Evolutionary conservation across 2,888 invertebrate genomes (phyloP), one percentile per base, ranked within the genome.

Genomic region (Lepidocyrtinus sp.): DNA sequence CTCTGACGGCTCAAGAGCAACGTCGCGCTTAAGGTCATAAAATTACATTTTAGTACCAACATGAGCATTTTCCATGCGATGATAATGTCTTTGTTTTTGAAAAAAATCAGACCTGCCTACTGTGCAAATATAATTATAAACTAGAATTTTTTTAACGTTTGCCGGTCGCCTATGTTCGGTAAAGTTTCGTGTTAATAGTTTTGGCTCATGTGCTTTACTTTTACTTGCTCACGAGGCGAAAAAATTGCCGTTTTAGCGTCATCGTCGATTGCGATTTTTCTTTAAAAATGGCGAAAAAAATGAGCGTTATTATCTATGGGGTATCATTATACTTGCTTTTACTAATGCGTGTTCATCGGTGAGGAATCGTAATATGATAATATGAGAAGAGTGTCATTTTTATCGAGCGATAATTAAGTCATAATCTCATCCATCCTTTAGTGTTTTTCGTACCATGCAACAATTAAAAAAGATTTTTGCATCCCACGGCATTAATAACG

Each of bases 1-100:
- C 12, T 36, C 7, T 36, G 36, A 36, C 7, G 36, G 36, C 36
- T 36, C 36, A 36, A 36, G 36, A 36, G 36, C 36, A 36, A 5
- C 36, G 12, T 12, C 36, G 12, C 12, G 12, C 12, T 36, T 36
- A 36, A 36, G 36, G 80, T 80, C 80, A 80, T 80, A 71, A 80
- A 75, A 80, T 80, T 50, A 75, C 64, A 71, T 71, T 80, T 75
- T 64, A 75, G 75, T 65, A 61, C 67, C 67, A 26, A 80, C 80
- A 80, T 80, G 80, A 80, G 80, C 80, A 80, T 80, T 80, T 80
- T 80, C 80, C 80, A 80, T 80, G 80, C 80, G 46, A 36, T 36
- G 36, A 36, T 36, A 36, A 80, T 70, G 75, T 64, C 78, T 73
- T 77, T 79, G n/a, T 36, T 36, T 36, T 36, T 36, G 5, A 36